phyloP scores from a whole-genome alignment of 2,113 vertebrate genomes.

The Callopanchax toddi region DNA sequence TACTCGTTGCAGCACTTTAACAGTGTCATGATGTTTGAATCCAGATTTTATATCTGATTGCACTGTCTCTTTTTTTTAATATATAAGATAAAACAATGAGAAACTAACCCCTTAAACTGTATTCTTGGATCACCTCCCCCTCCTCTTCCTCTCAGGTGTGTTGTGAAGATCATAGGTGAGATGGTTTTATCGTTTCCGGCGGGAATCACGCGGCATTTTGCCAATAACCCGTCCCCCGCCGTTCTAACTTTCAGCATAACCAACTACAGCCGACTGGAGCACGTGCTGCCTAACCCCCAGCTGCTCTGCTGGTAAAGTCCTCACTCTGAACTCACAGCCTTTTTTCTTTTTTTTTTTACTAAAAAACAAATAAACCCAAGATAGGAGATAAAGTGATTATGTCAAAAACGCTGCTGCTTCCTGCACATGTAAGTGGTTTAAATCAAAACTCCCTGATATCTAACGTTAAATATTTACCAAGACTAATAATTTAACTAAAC shows the following conservation, averaged over 20 bases:
- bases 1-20: background rate
- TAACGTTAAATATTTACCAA: conserved; percentile 10
- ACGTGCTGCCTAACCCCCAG: conserved; percentile 98
- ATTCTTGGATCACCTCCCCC: rapidly evolving
- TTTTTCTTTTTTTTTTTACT: too few relatives aligned
- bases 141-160: conserved; percentile 82
- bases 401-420: background rate
- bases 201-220: conserved; percentile 97
- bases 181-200: conserved; percentile 99
- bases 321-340: conserved; percentile 36
- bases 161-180: conserved; percentile 98
- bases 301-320: conserved; percentile 96
- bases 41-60: background rate
- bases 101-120: too few relatives aligned
- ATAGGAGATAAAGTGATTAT: background rate
- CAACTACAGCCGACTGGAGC: conserved; percentile 97
- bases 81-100: too few relatives aligned
- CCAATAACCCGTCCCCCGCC: conserved; percentile 93
- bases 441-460: background rate
- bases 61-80: too few relatives aligned
- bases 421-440: too few relatives aligned
- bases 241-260: conserved; percentile 96
- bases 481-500: conserved; percentile 12
- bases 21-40: background rate
- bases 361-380: too few relatives aligned